Conservation (phyloP, 1,140 invertebrate species). For the Drosophila kurseongensis region DNA sequence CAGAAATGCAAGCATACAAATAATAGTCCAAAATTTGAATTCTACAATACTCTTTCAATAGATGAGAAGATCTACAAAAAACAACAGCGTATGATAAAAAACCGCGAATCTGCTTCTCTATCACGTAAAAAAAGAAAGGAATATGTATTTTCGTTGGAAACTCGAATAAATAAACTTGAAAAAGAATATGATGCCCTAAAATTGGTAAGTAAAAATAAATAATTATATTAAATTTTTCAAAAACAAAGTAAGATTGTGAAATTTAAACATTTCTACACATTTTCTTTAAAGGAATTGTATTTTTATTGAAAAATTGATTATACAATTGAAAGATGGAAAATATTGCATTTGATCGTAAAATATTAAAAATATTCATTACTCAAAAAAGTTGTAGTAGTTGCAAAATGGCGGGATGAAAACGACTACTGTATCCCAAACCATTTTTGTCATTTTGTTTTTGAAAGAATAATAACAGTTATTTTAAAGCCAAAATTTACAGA, state of each 20-base stretch:
- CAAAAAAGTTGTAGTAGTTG: no score
- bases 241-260: not conserved
- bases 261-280: no score
- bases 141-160: constrained; percentile 92
- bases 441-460: no score
- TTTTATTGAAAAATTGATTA: no score
- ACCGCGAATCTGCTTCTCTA: constrained; percentile 94
- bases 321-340: no score
- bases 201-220: constrained; percentile 86
- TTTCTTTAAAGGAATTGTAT: no score
- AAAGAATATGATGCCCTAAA: constrained; percentile 90
- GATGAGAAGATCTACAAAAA: constrained; percentile 89
- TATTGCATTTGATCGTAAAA: no score
- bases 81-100: constrained; percentile 96
- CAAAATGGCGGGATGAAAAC: no score
- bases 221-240: not conserved
- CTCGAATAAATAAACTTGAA: constrained; percentile 88
- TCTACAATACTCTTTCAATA: constrained; percentile 38
- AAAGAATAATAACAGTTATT: no score
- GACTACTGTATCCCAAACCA: no score
- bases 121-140: constrained; percentile 97
- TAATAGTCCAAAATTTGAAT: constrained; percentile 26
- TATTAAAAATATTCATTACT: no score
- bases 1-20: not conserved
- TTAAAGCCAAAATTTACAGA: no score